These are phyloP conservation scores for Lepus townsendii DNA, from an alignment of 2,797 vertebrate species.

Conservation along the genomic window DNA sequence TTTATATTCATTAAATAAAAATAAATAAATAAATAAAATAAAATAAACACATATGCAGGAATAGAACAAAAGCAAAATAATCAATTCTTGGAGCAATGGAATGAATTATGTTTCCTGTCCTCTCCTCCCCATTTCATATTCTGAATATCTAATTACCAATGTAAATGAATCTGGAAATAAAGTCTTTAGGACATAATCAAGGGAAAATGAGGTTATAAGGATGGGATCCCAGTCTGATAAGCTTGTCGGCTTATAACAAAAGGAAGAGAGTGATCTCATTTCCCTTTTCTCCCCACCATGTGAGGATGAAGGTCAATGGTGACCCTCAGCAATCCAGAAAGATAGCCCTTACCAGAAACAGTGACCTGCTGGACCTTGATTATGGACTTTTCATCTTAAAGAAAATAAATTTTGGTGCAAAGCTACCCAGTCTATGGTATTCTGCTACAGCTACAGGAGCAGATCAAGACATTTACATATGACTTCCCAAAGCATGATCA, in stretches of 20 bases:
- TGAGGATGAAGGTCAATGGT: background rate
- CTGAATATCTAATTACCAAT: background rate
- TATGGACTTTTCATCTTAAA: background rate
- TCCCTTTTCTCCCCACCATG: too few relatives aligned
- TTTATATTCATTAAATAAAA: too few relatives aligned
- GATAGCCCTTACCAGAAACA: background rate
- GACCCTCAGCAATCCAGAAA: background rate
- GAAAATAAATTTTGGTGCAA: background rate
- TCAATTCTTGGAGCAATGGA: background rate
- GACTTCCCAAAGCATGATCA: background rate
- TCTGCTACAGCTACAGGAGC: background rate
- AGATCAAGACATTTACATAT: background rate
- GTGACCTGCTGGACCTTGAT: background rate
- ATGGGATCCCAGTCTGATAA: background rate
- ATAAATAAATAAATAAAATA: too few relatives aligned
- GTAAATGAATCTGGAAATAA: background rate
- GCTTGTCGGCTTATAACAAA: background rate
- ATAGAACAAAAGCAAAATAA: background rate
- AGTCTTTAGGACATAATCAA: background rate
- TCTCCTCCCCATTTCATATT: background rate
- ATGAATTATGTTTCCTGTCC: background rate
- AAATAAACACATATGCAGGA: background rate
- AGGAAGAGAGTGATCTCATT: background rate
- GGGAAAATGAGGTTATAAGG: background rate
- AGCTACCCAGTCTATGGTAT: background rate